Evolutionary conservation across 2,888 invertebrate species (phyloP), one percentile per base, ranked within the genome.

Genomic region (Nephrotoma flavescens): DNA sequence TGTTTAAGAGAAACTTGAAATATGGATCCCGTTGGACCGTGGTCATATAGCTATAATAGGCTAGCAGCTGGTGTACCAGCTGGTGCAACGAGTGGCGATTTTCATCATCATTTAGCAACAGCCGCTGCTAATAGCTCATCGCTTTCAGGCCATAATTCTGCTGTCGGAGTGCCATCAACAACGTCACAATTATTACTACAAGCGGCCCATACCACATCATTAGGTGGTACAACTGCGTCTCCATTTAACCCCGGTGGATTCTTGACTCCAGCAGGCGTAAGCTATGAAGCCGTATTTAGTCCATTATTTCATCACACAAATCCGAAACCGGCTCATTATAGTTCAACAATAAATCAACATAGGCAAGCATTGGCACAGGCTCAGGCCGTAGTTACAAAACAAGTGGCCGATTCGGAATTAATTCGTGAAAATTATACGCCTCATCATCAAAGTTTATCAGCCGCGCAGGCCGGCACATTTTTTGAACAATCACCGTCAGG

Each of bases 1-100:
- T n/a, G 12, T 15, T 6, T 57, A 52, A n/a, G 4, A 86, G 41
- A n/a, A n/a, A 12, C 4, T 86, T 86, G 86, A 88, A 88, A 88
- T 88, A 97, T 97, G 96, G 97, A 97, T 95, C 96, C 96, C 91
- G 96, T 96, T 92, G 96, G 96, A 93, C 96, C 96, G 93, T 97
- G 97, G 97, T 94, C 95, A 91, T 95, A 95, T 91, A 95, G 96
- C 89, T 96, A 96, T 93, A 96, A 96, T 93, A 95, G 96, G 90
- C 93, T 96, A 92, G 94, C 95, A 89, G 94, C 95, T 89, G 94
- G 94, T 89, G 94, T 95, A 89, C 94, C 95, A 91, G 93, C 95
- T 89, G 93, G 94, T 91, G 92, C 95, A 91, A 93, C 94, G 90
- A 93, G 94, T 92, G 93, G 94, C 89, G 94, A 95, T 91, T 93